A percentile compares a stretch with the other conserved stretches of the same genome.
Conservation (phyloP, 2,888 invertebrate genomes). For the Eristalis tenax region DNA sequence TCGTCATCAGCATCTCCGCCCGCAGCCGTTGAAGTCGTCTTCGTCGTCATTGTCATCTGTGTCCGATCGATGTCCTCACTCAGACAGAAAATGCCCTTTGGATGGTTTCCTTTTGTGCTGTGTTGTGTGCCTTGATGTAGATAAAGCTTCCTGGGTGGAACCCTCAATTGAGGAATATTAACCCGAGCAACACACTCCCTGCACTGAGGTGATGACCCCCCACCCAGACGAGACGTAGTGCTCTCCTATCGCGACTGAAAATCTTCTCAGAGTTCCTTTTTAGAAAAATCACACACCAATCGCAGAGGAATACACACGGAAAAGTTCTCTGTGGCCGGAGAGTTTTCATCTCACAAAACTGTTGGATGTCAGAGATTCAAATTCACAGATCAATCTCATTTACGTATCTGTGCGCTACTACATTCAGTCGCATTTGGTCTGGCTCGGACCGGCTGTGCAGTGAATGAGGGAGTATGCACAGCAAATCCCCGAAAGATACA, state of each 20-base stretch:
- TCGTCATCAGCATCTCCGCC: background rate
- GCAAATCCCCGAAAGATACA: conserved; percentile 50
- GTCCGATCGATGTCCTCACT: conserved; percentile 58
- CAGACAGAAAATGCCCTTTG: background rate
- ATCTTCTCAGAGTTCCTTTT: conserved; percentile 40
- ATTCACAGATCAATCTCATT: conserved; percentile 72
- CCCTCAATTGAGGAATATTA: conserved; percentile 70
- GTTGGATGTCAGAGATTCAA: conserved; percentile 63
- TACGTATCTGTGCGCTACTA: conserved; percentile 69
- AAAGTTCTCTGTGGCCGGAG: conserved; percentile 7
- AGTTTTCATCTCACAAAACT: conserved; percentile 54
- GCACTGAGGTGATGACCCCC: conserved; percentile 31
- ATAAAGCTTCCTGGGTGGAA: conserved; percentile 69
- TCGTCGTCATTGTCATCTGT: conserved; percentile 41
- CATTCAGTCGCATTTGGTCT: conserved; percentile 5
- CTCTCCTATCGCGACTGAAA: conserved; percentile 40
- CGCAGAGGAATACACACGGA: background rate
- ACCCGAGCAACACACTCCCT: conserved; percentile 47
- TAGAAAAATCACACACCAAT: conserved; percentile 39
- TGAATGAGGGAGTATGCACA: conserved; percentile 20
- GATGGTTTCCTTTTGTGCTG: background rate
- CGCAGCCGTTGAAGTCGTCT: background rate
- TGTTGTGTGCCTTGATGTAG: conserved; percentile 43
- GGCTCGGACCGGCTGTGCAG: conserved; percentile 6
- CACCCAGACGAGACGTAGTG: conserved; percentile 25